Evolutionary conservation across 2,888 invertebrate genomes (phyloP).

Genomic region (Zaprionus lineosus): DNA sequence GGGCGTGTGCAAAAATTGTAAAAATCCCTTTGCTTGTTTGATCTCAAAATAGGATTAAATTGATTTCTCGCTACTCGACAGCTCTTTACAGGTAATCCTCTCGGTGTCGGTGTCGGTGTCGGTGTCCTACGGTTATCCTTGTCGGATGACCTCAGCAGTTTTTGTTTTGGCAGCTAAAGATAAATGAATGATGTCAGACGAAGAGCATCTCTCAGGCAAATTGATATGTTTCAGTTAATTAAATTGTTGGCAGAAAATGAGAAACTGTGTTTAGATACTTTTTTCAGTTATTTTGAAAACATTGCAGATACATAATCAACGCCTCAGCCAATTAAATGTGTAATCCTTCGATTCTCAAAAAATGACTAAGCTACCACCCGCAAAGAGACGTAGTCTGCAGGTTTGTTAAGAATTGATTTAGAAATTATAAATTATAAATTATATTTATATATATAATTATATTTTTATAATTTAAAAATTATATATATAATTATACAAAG

Average conservation of each 20-base stretch:
- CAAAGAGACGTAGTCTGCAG: too few species aligned
- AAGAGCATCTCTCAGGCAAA: conserved; percentile 22
- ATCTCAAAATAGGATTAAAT: conserved; percentile 72
- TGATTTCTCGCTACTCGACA: conserved; percentile 71
- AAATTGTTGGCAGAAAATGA: neutral
- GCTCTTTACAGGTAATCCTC: conserved; percentile 31
- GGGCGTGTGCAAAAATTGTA: conserved; percentile 64
- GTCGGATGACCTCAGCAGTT: conserved; percentile 65
- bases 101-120: neutral
- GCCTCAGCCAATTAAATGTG: too few species aligned
- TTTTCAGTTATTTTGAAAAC: too few species aligned
- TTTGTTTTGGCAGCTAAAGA: conserved; percentile 47
- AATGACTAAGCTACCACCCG: too few species aligned
- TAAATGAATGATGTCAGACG: conserved; percentile 42
- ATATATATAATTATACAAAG: too few species aligned
- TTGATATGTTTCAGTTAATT: conserved; percentile 63
- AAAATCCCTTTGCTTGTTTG: conserved; percentile 43
- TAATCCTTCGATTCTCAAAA: too few species aligned
- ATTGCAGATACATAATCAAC: too few species aligned
- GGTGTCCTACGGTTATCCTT: neutral
- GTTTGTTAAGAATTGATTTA: too few species aligned
- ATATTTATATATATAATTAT: too few species aligned
- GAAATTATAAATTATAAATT: too few species aligned
- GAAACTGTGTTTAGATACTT: conserved; percentile 13
- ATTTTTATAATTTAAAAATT: too few species aligned